Percentiles rank a stretch among this genome's conserved stretches.
phyloP scores from a whole-genome alignment of 2,888 invertebrate species.

The Eupeodes luniger region DNA sequence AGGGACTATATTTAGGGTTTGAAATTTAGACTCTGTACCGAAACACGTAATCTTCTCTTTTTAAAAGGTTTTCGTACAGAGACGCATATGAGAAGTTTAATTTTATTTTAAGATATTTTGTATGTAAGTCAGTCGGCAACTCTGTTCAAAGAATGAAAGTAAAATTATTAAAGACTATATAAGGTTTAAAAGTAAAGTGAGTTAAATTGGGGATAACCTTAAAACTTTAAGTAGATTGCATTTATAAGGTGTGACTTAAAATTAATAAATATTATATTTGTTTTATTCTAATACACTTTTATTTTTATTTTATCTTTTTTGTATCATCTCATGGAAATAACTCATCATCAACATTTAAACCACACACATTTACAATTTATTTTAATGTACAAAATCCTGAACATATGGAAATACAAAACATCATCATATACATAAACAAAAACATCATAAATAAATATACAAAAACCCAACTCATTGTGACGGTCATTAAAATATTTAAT shows the following conservation, averaged over 20 bases:
- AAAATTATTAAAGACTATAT: too few species aligned
- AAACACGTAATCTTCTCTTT: too few species aligned
- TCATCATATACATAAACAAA: constrained; percentile 17
- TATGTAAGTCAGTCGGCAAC: too few species aligned
- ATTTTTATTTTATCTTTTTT: constrained; percentile 23
- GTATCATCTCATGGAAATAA: constrained; percentile 31
- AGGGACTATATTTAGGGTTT: too few species aligned
- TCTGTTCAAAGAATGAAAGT: too few species aligned
- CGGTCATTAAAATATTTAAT: background rate
- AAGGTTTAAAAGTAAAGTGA: too few species aligned
- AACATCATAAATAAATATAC: constrained; percentile 1
- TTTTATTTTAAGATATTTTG: too few species aligned
- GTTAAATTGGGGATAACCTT: too few species aligned
- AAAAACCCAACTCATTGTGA: constrained; percentile 20
- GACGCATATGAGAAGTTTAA: too few species aligned
- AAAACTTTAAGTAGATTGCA: background rate
- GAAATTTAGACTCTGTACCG: too few species aligned
- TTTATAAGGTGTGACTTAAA: constrained; percentile 44
- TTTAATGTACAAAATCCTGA: constrained; percentile 48
- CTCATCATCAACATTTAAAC: constrained; percentile 22
- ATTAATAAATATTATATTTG: background rate
- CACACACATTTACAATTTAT: constrained; percentile 9
- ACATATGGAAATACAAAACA: constrained; percentile 29
- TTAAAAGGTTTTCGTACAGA: too few species aligned
- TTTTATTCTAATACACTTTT: constrained; percentile 25